These are phyloP conservation scores for Stomorhina lunata DNA, from an alignment of 2,888 invertebrate species.

Conservation along the genomic window DNA sequence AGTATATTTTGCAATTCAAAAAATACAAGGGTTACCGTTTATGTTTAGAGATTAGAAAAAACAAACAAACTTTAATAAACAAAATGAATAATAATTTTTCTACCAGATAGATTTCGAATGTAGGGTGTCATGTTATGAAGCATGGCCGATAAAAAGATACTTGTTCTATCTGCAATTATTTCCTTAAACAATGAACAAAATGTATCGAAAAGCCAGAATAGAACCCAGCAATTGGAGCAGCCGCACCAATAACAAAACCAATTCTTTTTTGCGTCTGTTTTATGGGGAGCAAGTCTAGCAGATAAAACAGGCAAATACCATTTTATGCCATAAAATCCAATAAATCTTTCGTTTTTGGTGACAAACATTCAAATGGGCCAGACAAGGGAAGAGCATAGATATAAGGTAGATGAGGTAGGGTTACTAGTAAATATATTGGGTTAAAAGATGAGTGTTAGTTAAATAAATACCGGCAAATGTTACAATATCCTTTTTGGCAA, in stretches of 20 bases:
- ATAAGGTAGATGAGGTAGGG: not conserved
- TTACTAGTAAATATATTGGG: too few relatives aligned
- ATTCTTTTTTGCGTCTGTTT: not conserved
- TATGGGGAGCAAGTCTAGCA: slow-evolving; percentile 13
- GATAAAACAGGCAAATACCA: slow-evolving; percentile 57
- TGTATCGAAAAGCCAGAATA: not conserved
- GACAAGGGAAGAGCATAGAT: not conserved
- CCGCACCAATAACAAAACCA: not conserved
- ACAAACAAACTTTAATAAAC: too few relatives aligned
- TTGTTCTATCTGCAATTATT: not conserved
- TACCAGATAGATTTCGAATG: too few relatives aligned
- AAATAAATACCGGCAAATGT: slow-evolving; percentile 2
- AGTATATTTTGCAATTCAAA: too few relatives aligned
- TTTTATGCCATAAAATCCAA: slow-evolving; percentile 74
- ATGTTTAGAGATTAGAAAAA: too few relatives aligned
- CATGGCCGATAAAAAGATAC: not conserved
- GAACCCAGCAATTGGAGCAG: not conserved
- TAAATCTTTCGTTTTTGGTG: slow-evolving; percentile 69
- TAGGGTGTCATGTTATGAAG: not conserved
- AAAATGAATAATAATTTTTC: too few relatives aligned
- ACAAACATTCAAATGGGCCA: slow-evolving; percentile 27
- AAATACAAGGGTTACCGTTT: too few relatives aligned
- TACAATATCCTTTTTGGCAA: not conserved
- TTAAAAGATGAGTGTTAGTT: slow-evolving; percentile 1
- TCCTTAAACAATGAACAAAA: not conserved